A percentile compares a stretch with the other conserved stretches of the same genome.
phyloP scores from a whole-genome alignment of 2,113 vertebrate genomes.

The Ia io region DNA sequence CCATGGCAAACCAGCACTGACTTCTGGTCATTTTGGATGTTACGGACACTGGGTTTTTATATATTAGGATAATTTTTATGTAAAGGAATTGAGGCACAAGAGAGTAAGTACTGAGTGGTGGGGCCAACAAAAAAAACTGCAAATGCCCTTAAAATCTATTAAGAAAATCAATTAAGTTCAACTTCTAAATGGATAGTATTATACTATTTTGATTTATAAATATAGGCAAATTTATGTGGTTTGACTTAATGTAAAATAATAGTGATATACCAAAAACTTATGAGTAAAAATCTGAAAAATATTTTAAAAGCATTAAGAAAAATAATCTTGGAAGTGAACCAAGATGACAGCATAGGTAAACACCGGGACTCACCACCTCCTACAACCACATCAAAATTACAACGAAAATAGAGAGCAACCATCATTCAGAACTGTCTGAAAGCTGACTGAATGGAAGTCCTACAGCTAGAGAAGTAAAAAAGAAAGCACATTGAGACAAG shows the following conservation, averaged over 20 bases:
- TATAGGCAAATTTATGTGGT: not conserved
- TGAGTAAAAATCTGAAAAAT: not conserved
- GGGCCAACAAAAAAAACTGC: not conserved
- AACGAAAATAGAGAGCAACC: too few relatives aligned
- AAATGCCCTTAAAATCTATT: not conserved
- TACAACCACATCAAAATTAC: too few relatives aligned
- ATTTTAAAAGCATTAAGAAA: slow-evolving; percentile 14
- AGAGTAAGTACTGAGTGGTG: not conserved
- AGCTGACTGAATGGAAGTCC: too few relatives aligned
- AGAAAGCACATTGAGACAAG: too few relatives aligned
- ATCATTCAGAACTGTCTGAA: too few relatives aligned
- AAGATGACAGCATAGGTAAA: too few relatives aligned
- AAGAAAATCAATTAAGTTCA: not conserved
- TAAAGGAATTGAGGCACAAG: not conserved
- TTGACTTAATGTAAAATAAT: slow-evolving; percentile 21
- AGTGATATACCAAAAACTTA: not conserved
- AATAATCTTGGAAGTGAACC: not conserved
- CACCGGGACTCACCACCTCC: too few relatives aligned
- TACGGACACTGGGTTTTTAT: too few relatives aligned
- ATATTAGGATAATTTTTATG: not conserved
- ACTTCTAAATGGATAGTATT: not conserved
- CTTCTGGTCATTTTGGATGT: too few relatives aligned
- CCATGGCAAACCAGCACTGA: too few relatives aligned
- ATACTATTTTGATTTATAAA: not conserved
- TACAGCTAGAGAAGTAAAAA: too few relatives aligned